Conservation (phyloP, 2,797 vertebrate species). For the Thamnophis elegans region DNA sequence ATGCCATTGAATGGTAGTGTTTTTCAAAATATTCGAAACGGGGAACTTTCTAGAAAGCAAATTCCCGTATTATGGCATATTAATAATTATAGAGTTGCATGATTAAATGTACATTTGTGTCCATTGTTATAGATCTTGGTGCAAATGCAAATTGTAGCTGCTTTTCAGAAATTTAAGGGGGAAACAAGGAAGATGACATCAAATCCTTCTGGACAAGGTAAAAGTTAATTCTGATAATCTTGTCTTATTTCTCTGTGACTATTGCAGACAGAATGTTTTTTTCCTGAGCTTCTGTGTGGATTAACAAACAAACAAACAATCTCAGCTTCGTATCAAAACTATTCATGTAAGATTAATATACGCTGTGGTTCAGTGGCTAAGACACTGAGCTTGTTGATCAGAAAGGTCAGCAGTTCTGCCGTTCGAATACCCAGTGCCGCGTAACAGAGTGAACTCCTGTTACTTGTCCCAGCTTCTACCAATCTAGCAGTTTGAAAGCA, state of each 20-base stretch:
- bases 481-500: no score
- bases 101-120: conserved; percentile 11
- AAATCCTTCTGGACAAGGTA: conserved; percentile 88
- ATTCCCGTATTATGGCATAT: background rate
- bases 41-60: background rate
- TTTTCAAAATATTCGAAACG: background rate
- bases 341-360: background rate
- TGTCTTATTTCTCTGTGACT: background rate
- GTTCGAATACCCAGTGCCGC: no score
- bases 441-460: no score
- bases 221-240: conserved; percentile 26
- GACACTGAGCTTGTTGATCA: no score
- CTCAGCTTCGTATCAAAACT: background rate
- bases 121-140: conserved; percentile 59
- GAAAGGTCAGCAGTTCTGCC: no score
- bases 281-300: background rate
- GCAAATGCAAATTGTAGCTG: conserved; percentile 37
- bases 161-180: conserved; percentile 39
- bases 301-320: background rate
- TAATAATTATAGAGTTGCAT: background rate
- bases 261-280: background rate
- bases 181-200: conserved; percentile 79
- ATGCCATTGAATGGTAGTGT: background rate
- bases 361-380: no score
- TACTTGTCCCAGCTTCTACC: no score